Percentiles rank a stretch among this genome's conserved stretches.
Conservation (phyloP, 1,140 invertebrate genomes). For the Latrodectus geometricus region DNA sequence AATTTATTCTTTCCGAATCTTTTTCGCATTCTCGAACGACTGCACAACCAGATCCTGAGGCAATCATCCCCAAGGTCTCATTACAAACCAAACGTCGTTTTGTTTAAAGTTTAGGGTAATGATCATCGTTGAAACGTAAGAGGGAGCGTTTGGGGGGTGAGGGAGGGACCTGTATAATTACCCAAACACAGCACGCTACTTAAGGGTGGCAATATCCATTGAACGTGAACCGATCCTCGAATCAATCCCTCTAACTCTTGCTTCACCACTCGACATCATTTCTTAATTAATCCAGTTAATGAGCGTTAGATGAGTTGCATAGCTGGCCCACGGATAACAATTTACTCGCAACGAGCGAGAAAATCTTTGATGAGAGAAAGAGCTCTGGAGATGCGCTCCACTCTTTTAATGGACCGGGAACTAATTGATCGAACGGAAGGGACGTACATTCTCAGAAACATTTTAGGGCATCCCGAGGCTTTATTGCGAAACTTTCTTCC, state of each 20-base stretch:
- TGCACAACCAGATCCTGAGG: background rate
- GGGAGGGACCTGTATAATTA: constrained; percentile 10
- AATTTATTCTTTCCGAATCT: too few species aligned
- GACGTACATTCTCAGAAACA: too few species aligned
- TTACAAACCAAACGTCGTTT: constrained; percentile 22
- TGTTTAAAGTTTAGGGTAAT: constrained; percentile 40
- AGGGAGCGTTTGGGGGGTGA: constrained; percentile 2
- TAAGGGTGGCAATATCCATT: constrained; percentile 29
- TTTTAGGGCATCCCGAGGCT: too few species aligned
- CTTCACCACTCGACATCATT: constrained; percentile 42
- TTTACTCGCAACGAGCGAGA: constrained; percentile 42
- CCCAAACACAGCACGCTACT: constrained; percentile 48
- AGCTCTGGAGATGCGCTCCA: background rate
- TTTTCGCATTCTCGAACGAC: too few species aligned
- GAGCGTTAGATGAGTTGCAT: constrained; percentile 51
- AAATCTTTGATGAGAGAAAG: constrained; percentile 24
- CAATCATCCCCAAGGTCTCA: constrained; percentile 13
- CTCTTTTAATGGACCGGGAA: background rate
- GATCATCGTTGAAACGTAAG: constrained; percentile 35
- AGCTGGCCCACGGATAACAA: constrained; percentile 29
- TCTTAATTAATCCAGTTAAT: constrained; percentile 59
- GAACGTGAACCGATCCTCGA: constrained; percentile 47
- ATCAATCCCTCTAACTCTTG: constrained; percentile 48
- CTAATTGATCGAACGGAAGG: background rate
- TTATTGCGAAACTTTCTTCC: too few species aligned